Evolutionary conservation across 2,888 invertebrate species (phyloP).

Genomic region (Cosmia pyralina): DNA sequence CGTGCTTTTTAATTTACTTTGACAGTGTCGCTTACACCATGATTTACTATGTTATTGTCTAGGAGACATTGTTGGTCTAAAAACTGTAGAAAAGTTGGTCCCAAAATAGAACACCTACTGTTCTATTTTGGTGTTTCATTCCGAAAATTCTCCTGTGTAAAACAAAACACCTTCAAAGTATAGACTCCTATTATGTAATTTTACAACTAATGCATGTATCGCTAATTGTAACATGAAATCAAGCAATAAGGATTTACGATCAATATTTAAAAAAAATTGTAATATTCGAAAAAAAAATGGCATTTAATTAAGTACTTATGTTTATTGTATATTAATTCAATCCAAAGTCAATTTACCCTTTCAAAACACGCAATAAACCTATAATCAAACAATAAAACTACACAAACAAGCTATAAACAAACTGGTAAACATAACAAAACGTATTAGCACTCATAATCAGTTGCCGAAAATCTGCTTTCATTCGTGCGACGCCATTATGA

Average conservation of each 20-base stretch:
- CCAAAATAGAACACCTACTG: too few species aligned
- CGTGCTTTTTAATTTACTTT: slow-evolving; percentile 69
- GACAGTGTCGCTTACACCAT: slow-evolving; percentile 29
- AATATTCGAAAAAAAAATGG: too few species aligned
- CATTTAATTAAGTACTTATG: too few species aligned
- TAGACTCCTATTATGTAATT: too few species aligned
- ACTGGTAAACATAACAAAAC: slow-evolving; percentile 71
- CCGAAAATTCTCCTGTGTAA: too few species aligned
- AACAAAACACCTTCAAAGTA: too few species aligned
- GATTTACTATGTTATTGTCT: slow-evolving; percentile 30
- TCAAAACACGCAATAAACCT: slow-evolving; percentile 14
- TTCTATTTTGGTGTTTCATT: not conserved
- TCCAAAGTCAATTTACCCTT: not conserved
- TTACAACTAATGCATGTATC: too few species aligned
- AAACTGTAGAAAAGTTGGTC: not conserved
- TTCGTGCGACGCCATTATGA: slow-evolving; percentile 77
- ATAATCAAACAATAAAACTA: slow-evolving; percentile 48
- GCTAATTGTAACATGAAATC: too few species aligned
- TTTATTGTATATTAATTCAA: too few species aligned
- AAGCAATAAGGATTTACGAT: too few species aligned
- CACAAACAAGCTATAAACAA: slow-evolving; percentile 70
- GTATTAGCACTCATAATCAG: slow-evolving; percentile 80
- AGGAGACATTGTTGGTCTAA: not conserved
- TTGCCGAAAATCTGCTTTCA: slow-evolving; percentile 82
- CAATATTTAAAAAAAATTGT: too few species aligned